phyloP scores from a whole-genome alignment of 2,113 vertebrate genomes.

The Phainopepla nitens region DNA sequence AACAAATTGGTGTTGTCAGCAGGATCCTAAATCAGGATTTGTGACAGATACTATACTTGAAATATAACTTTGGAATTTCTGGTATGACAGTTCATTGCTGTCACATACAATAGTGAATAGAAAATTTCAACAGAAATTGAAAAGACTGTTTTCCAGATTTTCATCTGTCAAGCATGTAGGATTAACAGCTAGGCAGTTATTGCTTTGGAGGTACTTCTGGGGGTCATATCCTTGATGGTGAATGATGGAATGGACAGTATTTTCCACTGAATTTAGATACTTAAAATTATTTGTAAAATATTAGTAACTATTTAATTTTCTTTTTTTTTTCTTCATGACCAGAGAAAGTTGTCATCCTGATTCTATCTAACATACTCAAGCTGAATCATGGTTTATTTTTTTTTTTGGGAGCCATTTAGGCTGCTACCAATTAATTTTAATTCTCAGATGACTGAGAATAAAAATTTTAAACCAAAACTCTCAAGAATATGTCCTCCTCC shows the following conservation, averaged over 20 bases:
- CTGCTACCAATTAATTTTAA: neutral
- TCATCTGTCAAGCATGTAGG: neutral
- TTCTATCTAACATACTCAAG: neutral
- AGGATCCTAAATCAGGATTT: neutral
- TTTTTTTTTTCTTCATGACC: neutral
- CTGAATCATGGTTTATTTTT: neutral
- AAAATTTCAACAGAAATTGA: neutral
- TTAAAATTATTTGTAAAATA: neutral
- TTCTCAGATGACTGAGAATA: neutral
- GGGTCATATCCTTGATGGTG: neutral
- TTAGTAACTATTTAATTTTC: neutral
- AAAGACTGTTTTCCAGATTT: neutral
- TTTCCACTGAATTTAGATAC: neutral
- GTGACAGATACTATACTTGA: neutral
- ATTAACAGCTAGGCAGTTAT: neutral
- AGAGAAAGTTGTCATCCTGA: neutral
- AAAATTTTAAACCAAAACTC: neutral
- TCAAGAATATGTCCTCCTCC: neutral
- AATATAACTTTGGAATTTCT: neutral
- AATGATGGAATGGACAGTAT: neutral
- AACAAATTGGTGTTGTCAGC: rapidly evolving
- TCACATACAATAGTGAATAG: neutral
- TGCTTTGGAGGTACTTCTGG: neutral
- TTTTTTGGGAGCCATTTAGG: neutral
- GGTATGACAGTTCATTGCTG: neutral